These are phyloP conservation scores for Rhodeus uyekii DNA, from an alignment of 2,797 vertebrate genomes.

Conservation along the genomic window DNA sequence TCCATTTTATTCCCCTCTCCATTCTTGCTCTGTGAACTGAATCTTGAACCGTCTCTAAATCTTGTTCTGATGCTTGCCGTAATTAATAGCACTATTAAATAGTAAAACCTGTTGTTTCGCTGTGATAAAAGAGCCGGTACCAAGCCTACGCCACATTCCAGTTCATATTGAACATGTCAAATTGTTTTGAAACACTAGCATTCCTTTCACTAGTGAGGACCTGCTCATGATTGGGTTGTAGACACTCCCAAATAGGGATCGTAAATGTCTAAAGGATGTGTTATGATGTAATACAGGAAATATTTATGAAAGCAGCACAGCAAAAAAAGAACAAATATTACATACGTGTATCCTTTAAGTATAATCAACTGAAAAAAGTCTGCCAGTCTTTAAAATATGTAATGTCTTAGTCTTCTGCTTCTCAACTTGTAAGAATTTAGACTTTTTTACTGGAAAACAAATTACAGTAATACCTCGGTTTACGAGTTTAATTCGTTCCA, in stretches of 20 bases:
- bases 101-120: not conserved
- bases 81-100: not conserved
- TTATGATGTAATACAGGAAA: constrained; percentile 58
- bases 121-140: not conserved
- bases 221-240: constrained; percentile 33
- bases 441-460: not conserved
- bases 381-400: not conserved
- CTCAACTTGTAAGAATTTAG: not conserved
- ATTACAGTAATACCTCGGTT: too few relatives aligned
- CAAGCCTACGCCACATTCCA: not conserved
- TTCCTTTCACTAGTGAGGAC: constrained; percentile 49
- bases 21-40: not conserved
- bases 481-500: too few relatives aligned
- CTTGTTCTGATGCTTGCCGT: not conserved
- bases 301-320: not conserved
- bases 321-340: too few relatives aligned
- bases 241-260: constrained; percentile 9
- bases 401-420: not conserved
- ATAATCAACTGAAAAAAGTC: not conserved
- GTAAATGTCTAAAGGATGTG: constrained; percentile 39
- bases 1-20: constrained; percentile 6
- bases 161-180: constrained; percentile 2
- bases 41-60: not conserved
- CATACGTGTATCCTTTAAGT: too few relatives aligned
- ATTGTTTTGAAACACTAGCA: constrained; percentile 30